Base-by-base conservation (phyloP, 2,888 invertebrate species). In the Zeuzera pyrina region DNA sequence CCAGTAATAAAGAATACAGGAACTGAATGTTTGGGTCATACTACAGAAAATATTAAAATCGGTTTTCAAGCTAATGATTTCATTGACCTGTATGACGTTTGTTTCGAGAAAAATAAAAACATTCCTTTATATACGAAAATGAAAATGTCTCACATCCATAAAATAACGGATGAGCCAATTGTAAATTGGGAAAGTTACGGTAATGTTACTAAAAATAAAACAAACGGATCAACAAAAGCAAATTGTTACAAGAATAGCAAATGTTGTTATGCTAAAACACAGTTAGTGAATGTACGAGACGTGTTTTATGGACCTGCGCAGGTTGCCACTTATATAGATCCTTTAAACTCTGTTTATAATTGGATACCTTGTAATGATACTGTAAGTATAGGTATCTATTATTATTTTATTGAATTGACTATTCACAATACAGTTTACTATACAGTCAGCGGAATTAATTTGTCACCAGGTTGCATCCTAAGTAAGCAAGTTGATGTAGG, bases 261-360 rank as follows among this genome's bases (percentile, higher is more conserved):
- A 3, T 26, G 34, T 46, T 29, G 55, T 22, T 58, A 46, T 14
- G 36, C 32, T n/a, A 48, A 48, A 16, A 34, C 35, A 1, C 54
- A 52, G 34, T 35, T 56, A 10, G 38, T 52, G 10, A 41, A 40
- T 27, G 36, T 36, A 5, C 23, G 24, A 2, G 52, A 53, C 30
- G 41, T 58, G 12, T 41, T 32, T 12, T 39, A 42, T 19, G 45
- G 42, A 1, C 38, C 43, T 1, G 31, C 43, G 3, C 47, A 54
- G 32, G 39, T 23, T 14, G 47, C 43, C 14, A 44, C 47, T 1
- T 49, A 42, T 13, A 43, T 49, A 26, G 45, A 58, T 30, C 38
- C 38, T 3, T 10, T 58, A 3, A 56, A 56, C 30, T 38, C 33
- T 4, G 24, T 56, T 12, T n/a, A n/a, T n/a, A n/a, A 34, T 10